Base-by-base conservation (phyloP, 2,113 vertebrate species). In the Etia nguti region DNA sequence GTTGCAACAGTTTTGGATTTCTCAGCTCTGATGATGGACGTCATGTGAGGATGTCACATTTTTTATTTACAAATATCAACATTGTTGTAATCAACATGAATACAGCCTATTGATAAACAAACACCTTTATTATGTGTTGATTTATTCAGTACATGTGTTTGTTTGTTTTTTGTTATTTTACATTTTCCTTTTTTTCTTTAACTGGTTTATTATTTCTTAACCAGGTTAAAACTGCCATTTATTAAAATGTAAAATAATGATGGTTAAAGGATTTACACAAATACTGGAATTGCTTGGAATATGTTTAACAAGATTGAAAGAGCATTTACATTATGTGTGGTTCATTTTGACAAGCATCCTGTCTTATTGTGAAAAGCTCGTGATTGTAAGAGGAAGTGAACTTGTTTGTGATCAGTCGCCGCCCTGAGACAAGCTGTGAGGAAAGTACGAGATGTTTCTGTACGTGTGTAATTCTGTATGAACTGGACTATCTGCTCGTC, bases 61-160 rank as follows among this genome's bases (percentile, higher is more conserved):
- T 18, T 65, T 65, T 65, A 65, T 36, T 36, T 36, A 34, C 34
- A 34, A 34, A 34, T 34, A 34, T n/a, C 5, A 34, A 34, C 6
- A 34, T 6, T 34, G 31, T 34, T 31, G 6, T 31, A 6, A 34
- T 34, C 31, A 34, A 34, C 31, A 34, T 34, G 31, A 34, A 7
- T n/a, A 36, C 60, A 65, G 6, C n/a, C 36, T 0, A n/a, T 12
- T 65, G 36, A 4, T 0, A 65, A 65, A 36, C 31, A 65, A 36
- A 36, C 60, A n/a, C 60, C 31, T 65, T 62, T 31, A 20, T n/a
- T 36, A n/a, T 8, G 31, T 36, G 60, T 65, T 65, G 59, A 65
- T 65, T 12, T 65, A 65, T 1, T 62, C 59, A 20, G 29, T 2
- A 0, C 59, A 36, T 0, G 10, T 36, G 59, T 0, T 65, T 36